Base-by-base conservation (phyloP, 2,888 invertebrate genomes). In the Dicranocentrus wangi region DNA sequence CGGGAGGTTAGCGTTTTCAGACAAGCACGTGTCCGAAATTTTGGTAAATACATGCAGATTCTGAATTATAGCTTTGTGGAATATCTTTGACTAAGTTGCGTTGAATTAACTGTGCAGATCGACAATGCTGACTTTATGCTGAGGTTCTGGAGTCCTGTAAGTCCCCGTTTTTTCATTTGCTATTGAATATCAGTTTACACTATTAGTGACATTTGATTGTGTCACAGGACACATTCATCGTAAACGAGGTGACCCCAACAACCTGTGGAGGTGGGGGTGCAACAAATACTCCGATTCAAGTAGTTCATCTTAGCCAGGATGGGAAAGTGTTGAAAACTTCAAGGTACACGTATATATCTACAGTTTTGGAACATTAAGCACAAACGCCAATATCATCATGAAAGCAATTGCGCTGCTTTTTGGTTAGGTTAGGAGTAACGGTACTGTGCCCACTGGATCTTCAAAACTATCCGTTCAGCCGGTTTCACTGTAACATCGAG, bases 151-250 rank as follows among this genome's bases (percentile, higher is more conserved):
- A 78, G 39, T 25, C 72, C 72, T 3, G 82, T 73, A 39, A 65
- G 51, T 51, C 0, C 47, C n/a, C 5, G 32, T 32, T 32, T n/a
- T 3, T 47, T 47, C 47, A 47, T n/a, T 5, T 39, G 5, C 13
- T 39, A 39, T 13, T 13, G 13, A 28, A 39, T 17, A 53, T 7
- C 21, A 58, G n/a, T n/a, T n/a, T n/a, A n/a, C n/a, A n/a, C n/a
- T n/a, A n/a, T n/a, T n/a, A n/a, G n/a, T n/a, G n/a, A n/a, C n/a
- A n/a, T n/a, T n/a, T n/a, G n/a, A n/a, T n/a, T n/a, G n/a, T n/a
- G n/a, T 51, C n/a, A 47, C 19, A 78, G 69, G 82, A 82, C 60
- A 82, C 79, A 1, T 82, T 82, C 55, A 79, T 82, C 10, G 27
- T 79, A 1, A 82, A 82, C 39, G 70, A 82, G 60, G 70, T 79